Evolutionary conservation across 2,888 invertebrate species (phyloP).

Genomic region (Noctuana brunneofusca): DNA sequence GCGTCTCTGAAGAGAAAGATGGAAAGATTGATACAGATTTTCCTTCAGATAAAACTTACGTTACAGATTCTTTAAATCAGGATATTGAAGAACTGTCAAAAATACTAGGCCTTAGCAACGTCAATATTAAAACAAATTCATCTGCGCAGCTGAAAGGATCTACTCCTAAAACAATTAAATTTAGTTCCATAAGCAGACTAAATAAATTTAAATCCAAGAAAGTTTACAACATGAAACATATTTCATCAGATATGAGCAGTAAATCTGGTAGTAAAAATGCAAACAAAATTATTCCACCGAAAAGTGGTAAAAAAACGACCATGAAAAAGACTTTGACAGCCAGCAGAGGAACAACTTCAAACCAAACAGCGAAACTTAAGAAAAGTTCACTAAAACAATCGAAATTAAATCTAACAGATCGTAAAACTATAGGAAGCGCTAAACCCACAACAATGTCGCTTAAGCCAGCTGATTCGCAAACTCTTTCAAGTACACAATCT

Average conservation of each 20-base stretch:
- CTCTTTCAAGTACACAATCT: background rate
- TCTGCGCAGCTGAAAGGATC: background rate
- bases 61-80: constrained; percentile 38
- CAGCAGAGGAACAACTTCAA: background rate
- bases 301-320: background rate
- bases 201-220: background rate
- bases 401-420: background rate
- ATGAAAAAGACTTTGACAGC: background rate
- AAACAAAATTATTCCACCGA: background rate
- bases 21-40: background rate
- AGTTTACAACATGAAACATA: too few relatives aligned
- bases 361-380: background rate
- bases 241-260: too few relatives aligned
- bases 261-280: too few relatives aligned
- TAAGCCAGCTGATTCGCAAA: background rate
- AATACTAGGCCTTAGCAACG: constrained; percentile 42
- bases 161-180: background rate
- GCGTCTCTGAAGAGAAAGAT: background rate
- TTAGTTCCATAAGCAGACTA: background rate
- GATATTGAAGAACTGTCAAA: constrained; percentile 49
- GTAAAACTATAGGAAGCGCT: background rate
- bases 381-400: background rate
- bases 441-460: background rate
- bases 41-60: constrained; percentile 16
- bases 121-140: background rate